A percentile compares a stretch with the other conserved stretches of the same genome.
phyloP scores from a whole-genome alignment of 2,113 vertebrate species.

The Pachycephala philippinensis region DNA sequence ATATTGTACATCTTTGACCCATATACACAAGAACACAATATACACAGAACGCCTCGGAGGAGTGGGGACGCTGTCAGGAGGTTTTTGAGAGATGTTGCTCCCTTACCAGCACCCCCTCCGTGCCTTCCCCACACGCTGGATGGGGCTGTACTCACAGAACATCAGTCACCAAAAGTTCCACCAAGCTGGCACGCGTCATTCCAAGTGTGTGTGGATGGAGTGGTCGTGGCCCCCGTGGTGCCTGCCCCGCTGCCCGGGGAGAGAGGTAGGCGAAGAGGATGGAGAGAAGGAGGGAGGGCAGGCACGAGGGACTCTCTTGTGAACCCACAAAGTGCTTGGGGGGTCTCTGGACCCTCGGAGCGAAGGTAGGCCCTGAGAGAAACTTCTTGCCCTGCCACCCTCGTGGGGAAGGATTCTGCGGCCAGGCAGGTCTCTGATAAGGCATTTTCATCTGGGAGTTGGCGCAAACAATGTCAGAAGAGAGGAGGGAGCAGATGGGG shows the following conservation, averaged over 20 bases:
- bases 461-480: slow-evolving; percentile 24
- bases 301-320: neutral
- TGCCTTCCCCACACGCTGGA: neutral
- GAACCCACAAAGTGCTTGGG: slow-evolving; percentile 17
- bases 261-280: neutral
- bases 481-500: neutral
- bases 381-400: slow-evolving; percentile 25
- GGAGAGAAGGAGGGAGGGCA: neutral
- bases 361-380: slow-evolving; percentile 49
- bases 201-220: neutral
- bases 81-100: slow-evolving; percentile 1
- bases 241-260: neutral
- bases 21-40: slow-evolving; percentile 82
- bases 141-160: neutral
- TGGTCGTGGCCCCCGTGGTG: neutral
- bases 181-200: neutral
- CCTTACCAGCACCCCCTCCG: neutral
- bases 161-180: neutral
- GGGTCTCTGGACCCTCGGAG: slow-evolving; percentile 1
- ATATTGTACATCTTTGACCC: slow-evolving; percentile 78
- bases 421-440: slow-evolving; percentile 55
- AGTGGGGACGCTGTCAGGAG: slow-evolving; percentile 30
- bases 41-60: slow-evolving; percentile 72
- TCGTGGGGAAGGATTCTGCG: neutral
- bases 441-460: slow-evolving; percentile 59